Evolutionary conservation across 1,140 invertebrate genomes (phyloP).

Genomic region (Temnothorax curvispinosus): DNA sequence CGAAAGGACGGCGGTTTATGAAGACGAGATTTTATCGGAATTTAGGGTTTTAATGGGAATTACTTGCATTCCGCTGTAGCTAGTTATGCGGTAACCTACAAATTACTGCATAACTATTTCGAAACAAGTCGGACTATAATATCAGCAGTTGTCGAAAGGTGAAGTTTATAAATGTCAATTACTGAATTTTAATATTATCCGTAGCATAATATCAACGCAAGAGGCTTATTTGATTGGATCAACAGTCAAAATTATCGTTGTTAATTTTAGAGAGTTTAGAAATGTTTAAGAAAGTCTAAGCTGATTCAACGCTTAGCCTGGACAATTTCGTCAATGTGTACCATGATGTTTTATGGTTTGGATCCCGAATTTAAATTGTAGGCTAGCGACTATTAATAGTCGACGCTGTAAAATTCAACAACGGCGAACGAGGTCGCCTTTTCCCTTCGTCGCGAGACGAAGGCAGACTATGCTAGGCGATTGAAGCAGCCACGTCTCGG

Average conservation of each 20-base stretch:
- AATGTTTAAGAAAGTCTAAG: not conserved
- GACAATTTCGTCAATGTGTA: slow-evolving; percentile 12
- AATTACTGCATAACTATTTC: slow-evolving; percentile 2
- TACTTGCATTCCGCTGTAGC: not conserved
- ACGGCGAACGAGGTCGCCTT: slow-evolving; percentile 25
- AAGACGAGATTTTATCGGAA: slow-evolving; percentile 43
- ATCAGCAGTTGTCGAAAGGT: not conserved
- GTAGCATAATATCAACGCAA: not conserved
- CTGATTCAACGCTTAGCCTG: not conserved
- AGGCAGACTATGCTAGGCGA: slow-evolving; percentile 3
- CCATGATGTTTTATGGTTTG: not conserved
- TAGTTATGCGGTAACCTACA: not conserved
- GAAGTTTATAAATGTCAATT: not conserved
- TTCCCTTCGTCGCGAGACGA: not conserved
- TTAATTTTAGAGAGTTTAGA: not conserved
- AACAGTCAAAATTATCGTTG: not conserved
- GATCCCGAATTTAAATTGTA: slow-evolving; percentile 2
- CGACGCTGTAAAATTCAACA: slow-evolving; percentile 46
- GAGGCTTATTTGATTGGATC: not conserved
- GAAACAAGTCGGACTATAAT: not conserved
- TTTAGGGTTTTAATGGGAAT: slow-evolving; percentile 15
- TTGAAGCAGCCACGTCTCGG: slow-evolving; percentile 21
- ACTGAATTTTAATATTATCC: not conserved
- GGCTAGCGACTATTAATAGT: slow-evolving; percentile 25
- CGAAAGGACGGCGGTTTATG: slow-evolving; percentile 2